Percentiles rank a stretch among this genome's conserved stretches.
Evolutionary conservation across 2,888 invertebrate genomes (phyloP).

Genomic region (Cactoblastis cactorum): DNA sequence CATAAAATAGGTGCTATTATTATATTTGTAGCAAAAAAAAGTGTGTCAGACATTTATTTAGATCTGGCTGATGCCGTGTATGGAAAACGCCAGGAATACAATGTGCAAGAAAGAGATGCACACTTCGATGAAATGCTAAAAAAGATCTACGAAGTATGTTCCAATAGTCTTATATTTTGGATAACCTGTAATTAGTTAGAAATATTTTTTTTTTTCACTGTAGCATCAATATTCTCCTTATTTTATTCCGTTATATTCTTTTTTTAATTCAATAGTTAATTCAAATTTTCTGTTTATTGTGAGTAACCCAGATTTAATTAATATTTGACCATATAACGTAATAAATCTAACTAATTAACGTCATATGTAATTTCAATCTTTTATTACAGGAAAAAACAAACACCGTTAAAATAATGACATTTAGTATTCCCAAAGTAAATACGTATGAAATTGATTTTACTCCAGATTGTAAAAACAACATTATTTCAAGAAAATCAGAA

Average conservation of each 20-base stretch:
- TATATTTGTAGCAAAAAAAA: slow-evolving; percentile 37
- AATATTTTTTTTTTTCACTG: no score
- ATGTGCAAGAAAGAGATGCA: not conserved
- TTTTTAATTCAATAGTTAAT: no score
- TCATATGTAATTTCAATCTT: not conserved
- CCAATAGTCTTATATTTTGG: no score
- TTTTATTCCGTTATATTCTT: no score
- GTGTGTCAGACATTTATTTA: slow-evolving; percentile 28
- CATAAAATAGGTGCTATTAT: slow-evolving; percentile 38
- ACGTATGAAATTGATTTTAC: not conserved
- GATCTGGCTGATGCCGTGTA: slow-evolving; percentile 30
- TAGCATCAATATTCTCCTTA: no score
- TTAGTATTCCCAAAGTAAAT: not conserved
- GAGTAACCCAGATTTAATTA: no score
- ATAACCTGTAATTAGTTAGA: no score
- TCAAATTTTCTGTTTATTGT: no score
- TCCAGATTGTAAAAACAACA: not conserved
- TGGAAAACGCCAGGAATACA: slow-evolving; percentile 29
- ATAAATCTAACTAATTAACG: no score
- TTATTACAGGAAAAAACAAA: slow-evolving; percentile 30
- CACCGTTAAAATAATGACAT: slow-evolving; percentile 31
- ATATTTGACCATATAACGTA: no score
- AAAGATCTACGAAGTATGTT: not conserved
- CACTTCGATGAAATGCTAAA: not conserved
- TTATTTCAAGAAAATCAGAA: not conserved